Evolutionary conservation across 1,140 invertebrate genomes (phyloP), one percentile per base, ranked within the genome.

Genomic region (Stratiolaelaps scimitus): DNA sequence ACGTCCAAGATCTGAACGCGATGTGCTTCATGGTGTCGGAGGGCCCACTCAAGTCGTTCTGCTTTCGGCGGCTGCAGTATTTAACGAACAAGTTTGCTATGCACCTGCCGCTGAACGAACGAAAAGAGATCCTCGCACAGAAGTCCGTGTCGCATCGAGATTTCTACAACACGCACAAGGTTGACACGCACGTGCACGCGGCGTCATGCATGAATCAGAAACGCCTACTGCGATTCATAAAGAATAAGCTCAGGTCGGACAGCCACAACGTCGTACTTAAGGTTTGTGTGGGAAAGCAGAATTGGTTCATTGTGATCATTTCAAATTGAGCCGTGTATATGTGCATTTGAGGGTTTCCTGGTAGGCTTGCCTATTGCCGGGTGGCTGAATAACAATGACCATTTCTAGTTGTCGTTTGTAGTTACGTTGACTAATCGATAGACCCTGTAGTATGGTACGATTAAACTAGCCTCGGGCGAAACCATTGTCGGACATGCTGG

Each of bases 161-260:
- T 79, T 99, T 99, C 78, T 99, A 99, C 75, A 99, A 99, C 74
- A 96, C 97, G 65, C 82, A 92, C 80, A 94, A 87, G 78, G 89
- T 98, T 67, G 96, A 99, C 75, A 98, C 94, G 43, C 95, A 99
- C 78, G 95, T 99, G 73, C 95, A 99, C 78, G 95, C 94, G 1
- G 92, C 95, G 0, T 95, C 92, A 0, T 96, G 92, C 72, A 99
- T 99, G 95, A 99, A 98, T 78, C 95, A 99, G 77, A 99, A 99
- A 74, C 95, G 98, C 76, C 76, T 98, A 67, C 80, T 99, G 64
- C 84, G 96, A 28, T 98, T 98, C 75, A 99, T 98, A 70, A 98
- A 98, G 79, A 98, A 98, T 76, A 93, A 88, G 0, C 79, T 98
- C 71, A 96, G 95, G 75, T 92, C 85, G 60, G 83, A 89, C 72